Base-by-base conservation (phyloP, 2,797 vertebrate species). In the Gymnoscopelus braueri region DNA sequence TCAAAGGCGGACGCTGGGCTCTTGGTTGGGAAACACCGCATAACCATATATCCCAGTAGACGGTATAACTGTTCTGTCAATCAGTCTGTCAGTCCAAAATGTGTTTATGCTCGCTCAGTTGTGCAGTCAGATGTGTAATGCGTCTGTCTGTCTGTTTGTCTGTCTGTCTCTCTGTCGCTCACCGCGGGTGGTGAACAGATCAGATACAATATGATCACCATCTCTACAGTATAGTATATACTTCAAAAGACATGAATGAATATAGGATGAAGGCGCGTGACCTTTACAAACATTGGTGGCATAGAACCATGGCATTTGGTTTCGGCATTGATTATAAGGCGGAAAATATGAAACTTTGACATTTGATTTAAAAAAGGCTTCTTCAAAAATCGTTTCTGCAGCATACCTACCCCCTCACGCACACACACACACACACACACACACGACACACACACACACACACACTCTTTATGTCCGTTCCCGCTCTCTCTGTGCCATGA, bases 401-500 rank as follows among this genome's bases (percentile, higher is more conserved):
- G 47, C 7, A 48, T 48, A 29, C 26, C 26, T 4, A 29, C 26
- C 26, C 2, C 26, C 26, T 29, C 26, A 29, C 26, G 26, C 26
- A 2, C 26, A 29, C 3, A 4, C 26, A 29, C 26, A 39, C 2
- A 39, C 6, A 39, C 7, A 39, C 35, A 39, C 35, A 39, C 35
- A 39, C 4, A 6, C 35, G 29, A 35, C 32, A 35, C 32, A 35
- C 32, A 35, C 32, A 35, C 1, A 2, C 32, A 6, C 32, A 35
- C 39, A 9, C 39, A 9, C 39, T 44, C 39, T 5, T 4, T 35
- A 35, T 35, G 32, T 61, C n/a, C 10, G 44, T 64, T 66, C 52
- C 19, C 32, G 49, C 14, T 44, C 44, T 54, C 11, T 49, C 44
- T 67, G 69, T 69, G 78, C 65, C 24, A 32, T 78, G 71, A 83